Percentiles rank a stretch among this genome's conserved stretches.
Conservation (phyloP, 2,113 vertebrate species). For the Rhynchopsitta pachyrhyncha region DNA sequence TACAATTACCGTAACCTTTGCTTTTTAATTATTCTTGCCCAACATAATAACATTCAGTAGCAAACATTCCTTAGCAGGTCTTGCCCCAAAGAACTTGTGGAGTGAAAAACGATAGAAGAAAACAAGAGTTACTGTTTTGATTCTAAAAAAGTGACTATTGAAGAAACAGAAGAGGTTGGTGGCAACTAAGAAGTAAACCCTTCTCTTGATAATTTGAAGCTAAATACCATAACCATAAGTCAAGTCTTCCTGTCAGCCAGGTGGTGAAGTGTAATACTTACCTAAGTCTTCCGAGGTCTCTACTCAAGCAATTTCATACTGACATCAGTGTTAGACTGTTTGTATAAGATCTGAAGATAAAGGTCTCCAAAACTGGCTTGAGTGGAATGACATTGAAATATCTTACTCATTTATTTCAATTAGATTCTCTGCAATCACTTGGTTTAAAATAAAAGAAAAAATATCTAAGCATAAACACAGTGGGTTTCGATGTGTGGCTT, state of each 20-base stretch:
- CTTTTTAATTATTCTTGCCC: neutral
- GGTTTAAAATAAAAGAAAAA: slow-evolving; percentile 48
- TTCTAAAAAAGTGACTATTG: neutral
- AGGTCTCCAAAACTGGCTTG: slow-evolving; percentile 44
- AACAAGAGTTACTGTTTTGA: neutral
- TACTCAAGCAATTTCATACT: slow-evolving; percentile 37
- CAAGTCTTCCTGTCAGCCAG: slow-evolving; percentile 25
- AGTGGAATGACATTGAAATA: neutral
- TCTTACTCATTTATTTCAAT: slow-evolving; percentile 28
- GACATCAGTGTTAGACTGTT: slow-evolving; percentile 52
- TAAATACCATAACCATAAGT: slow-evolving; percentile 40
- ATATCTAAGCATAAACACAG: neutral
- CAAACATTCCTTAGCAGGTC: neutral
- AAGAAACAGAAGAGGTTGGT: neutral
- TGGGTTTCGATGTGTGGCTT: slow-evolving; percentile 4
- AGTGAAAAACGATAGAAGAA: neutral
- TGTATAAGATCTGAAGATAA: slow-evolving; percentile 52
- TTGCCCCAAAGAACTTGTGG: neutral
- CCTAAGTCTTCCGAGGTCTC: slow-evolving; percentile 45
- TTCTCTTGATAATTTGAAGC: neutral
- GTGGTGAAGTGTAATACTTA: slow-evolving; percentile 31
- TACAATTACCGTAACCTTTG: neutral
- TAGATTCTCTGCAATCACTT: neutral
- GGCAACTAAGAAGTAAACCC: neutral
- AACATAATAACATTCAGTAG: neutral